These are phyloP conservation scores for Nerophis ophidion DNA, from an alignment of 2,113 vertebrate species.

Conservation along the genomic window DNA sequence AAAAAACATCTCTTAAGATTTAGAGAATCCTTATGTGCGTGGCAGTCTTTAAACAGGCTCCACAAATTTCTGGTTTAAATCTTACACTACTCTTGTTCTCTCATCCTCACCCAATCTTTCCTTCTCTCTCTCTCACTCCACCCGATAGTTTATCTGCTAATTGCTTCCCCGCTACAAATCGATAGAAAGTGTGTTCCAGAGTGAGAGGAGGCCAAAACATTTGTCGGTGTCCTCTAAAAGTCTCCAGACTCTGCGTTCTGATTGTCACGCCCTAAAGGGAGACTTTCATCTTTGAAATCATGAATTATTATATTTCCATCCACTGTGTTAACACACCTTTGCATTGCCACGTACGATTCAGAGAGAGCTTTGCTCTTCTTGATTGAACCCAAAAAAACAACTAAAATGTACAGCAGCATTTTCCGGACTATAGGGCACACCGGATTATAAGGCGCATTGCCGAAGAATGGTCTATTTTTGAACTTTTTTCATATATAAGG, in stretches of 20 bases:
- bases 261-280: conserved; percentile 20
- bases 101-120: conserved; percentile 1
- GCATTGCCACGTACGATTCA: not conserved
- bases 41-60: too few species aligned
- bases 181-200: conserved; percentile 22
- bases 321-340: not conserved
- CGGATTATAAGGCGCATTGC: too few species aligned
- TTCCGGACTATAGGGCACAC: too few species aligned
- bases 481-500: too few species aligned
- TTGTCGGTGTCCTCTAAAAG: conserved; percentile 44
- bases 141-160: conserved; percentile 57
- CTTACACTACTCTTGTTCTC: conserved; percentile 11
- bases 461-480: too few species aligned
- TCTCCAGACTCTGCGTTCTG: conserved; percentile 31
- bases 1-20: too few species aligned
- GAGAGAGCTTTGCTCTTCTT: too few species aligned
- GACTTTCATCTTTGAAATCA: conserved; percentile 41
- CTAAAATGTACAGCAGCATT: too few species aligned
- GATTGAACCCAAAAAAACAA: too few species aligned
- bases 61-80: conserved; percentile 12
- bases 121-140: conserved; percentile 18
- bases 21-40: too few species aligned
- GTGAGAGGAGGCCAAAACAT: conserved; percentile 25
- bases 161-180: conserved; percentile 50
- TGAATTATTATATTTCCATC: not conserved